Evolutionary conservation across 2,113 vertebrate species (phyloP), one percentile per base, ranked within the genome.

Genomic region (Accipiter cooperii): DNA sequence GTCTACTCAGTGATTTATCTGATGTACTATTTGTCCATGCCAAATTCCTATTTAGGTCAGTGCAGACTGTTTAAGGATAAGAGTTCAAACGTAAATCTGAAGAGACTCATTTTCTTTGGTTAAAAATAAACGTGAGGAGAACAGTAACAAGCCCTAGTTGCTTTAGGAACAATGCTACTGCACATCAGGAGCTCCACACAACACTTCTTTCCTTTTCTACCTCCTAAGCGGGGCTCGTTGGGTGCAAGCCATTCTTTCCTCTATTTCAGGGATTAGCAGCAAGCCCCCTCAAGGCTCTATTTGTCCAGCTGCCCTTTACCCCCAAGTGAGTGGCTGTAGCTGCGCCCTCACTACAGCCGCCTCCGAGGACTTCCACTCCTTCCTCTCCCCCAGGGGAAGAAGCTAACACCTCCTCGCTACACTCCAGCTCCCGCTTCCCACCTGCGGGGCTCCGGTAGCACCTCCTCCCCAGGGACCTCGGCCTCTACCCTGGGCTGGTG

Each of bases 301-400:
- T 40, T 46, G 33, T 24, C 44, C 44, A 36, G 57, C 51, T 54
- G 63, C 44, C 73, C 55, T 54, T 77, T 1, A 1, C 11, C 19
- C 20, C 14, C 17, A 25, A 5, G 31, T 2, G 36, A 10, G 57
- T 0, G 6, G n/a, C 58, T 66, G 63, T 3, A 33, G 25, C 52
- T 36, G 36, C 61, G 47, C 25, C 63, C 1, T 0, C 16, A 7
- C 29, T 34, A 19, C 55, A 38, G 51, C 55, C 3, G 0, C 25
- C 42, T 61, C 88, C 10, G 26, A 73, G 29, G 36, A 13, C 31
- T 36, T 65, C 49, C 17, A 6, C 18, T 40, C 51, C 49, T 11
- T 38, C 31, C 38, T 61, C 65, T 73, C 14, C 26, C 29, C 10
- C 29, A 8, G 0, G 2, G 49, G 55, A 47, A 70, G 82, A 12